Evolutionary conservation across 2,113 vertebrate genomes (phyloP).

Genomic region (Neolamprologus tretocephalus): DNA sequence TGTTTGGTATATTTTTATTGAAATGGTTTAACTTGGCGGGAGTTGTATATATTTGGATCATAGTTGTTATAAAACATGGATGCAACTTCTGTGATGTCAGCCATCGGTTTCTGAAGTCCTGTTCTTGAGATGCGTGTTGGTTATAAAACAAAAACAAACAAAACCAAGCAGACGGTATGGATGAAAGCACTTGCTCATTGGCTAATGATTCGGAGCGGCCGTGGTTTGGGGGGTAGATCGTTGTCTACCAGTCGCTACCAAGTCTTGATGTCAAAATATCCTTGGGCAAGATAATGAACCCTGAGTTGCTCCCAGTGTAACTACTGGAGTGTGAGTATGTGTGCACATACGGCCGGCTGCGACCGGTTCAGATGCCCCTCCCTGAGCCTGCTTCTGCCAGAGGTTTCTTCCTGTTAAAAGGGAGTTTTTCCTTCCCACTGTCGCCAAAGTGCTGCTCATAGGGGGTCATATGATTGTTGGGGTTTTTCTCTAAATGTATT

Average conservation of each 20-base stretch:
- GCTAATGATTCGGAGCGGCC: rapidly evolving
- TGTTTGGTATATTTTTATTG: background rate
- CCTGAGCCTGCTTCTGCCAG: too few species aligned
- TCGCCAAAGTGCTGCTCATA: rapidly evolving
- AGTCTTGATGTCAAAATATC: background rate
- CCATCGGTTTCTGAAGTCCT: background rate
- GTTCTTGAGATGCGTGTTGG: rapidly evolving
- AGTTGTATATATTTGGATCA: background rate
- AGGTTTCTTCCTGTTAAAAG: background rate
- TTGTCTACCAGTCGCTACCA: background rate
- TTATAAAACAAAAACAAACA: background rate
- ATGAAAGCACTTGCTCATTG: background rate
- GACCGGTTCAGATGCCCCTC: background rate
- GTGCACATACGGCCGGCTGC: background rate
- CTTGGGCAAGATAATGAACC: background rate
- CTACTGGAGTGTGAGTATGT: background rate
- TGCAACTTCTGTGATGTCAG: background rate
- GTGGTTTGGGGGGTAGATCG: background rate
- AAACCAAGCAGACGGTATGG: rapidly evolving
- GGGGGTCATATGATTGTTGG: background rate
- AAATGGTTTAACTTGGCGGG: background rate
- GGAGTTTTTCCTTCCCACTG: background rate
- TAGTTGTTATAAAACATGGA: background rate
- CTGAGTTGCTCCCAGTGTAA: rapidly evolving
- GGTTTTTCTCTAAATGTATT: background rate